phyloP scores from a whole-genome alignment of 2,113 vertebrate species.

The Anhinga rufa region DNA sequence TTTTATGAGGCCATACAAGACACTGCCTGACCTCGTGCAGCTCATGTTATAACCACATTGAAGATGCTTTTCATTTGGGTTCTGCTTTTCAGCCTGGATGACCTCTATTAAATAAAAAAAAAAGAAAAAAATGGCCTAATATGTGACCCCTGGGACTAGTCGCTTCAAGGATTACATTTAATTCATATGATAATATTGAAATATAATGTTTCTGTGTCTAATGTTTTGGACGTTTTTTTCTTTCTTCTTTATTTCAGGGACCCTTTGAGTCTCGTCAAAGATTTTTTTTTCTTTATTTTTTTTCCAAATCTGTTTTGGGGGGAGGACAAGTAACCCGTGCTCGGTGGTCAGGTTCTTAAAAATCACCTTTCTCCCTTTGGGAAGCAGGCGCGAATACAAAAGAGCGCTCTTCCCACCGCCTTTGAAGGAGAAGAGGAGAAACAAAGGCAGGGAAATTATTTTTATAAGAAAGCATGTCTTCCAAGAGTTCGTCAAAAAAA shows the following conservation, averaged over 20 bases:
- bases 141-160: constrained; percentile 76
- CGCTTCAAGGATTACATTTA: constrained; percentile 81
- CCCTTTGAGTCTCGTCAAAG: constrained; percentile 55
- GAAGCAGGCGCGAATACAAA: constrained; percentile 39
- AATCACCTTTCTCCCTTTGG: constrained; percentile 51
- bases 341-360: constrained; percentile 60
- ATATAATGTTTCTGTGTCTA: constrained; percentile 73
- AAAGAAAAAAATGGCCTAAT: constrained; percentile 71
- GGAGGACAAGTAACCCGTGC: constrained; percentile 8
- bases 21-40: constrained; percentile 80
- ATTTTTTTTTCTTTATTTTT: background rate
- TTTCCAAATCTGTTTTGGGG: background rate
- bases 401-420: background rate
- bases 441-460: constrained; percentile 61
- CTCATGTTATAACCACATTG: constrained; percentile 81
- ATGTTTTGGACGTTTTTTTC: constrained; percentile 71
- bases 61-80: constrained; percentile 85
- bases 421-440: constrained; percentile 40
- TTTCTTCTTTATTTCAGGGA: constrained; percentile 69
- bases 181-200: constrained; percentile 84
- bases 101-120: constrained; percentile 83
- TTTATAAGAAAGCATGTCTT: constrained; percentile 37
- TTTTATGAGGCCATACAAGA: constrained; percentile 85
- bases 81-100: constrained; percentile 82
- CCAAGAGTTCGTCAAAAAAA: constrained; percentile 61